Percentiles rank a stretch among this genome's conserved stretches.
Conservation (phyloP, 2,113 vertebrate species). For the Isurus oxyrinchus region DNA sequence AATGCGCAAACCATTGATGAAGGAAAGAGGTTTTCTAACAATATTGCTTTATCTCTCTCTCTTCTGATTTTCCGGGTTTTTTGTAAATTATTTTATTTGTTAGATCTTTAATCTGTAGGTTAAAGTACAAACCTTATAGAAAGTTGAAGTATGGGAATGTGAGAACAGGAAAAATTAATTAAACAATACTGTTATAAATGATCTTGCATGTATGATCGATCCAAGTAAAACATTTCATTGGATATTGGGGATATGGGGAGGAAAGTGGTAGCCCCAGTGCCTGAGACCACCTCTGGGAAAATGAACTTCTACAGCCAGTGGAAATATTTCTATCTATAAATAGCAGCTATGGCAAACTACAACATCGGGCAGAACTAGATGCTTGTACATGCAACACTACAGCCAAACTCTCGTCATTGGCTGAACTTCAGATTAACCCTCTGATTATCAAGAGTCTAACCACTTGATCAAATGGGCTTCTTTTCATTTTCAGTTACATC, state of each 20-base stretch:
- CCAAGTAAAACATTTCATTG: not conserved
- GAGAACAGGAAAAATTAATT: not conserved
- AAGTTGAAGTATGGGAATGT: not conserved
- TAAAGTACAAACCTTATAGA: not conserved
- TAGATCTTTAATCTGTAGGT: not conserved
- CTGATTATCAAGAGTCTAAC: not conserved
- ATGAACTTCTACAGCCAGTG: not conserved
- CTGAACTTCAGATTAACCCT: not conserved
- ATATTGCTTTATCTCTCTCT: not conserved
- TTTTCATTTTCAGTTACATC: not conserved
- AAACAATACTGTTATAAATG: not conserved
- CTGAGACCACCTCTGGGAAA: not conserved
- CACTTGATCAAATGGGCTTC: not conserved
- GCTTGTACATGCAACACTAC: not conserved
- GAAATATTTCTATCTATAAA: not conserved
- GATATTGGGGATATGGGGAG: not conserved
- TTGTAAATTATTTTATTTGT: not conserved
- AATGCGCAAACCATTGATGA: not conserved
- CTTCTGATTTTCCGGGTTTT: not conserved
- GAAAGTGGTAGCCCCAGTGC: not conserved
- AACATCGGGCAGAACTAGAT: not conserved
- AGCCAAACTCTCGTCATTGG: not conserved
- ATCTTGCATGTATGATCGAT: not conserved
- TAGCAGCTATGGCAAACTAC: not conserved
- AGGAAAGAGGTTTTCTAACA: not conserved